Percentiles rank a stretch among this genome's conserved stretches.
phyloP scores from a whole-genome alignment of 2,113 vertebrate genomes.

The Channa argus region DNA sequence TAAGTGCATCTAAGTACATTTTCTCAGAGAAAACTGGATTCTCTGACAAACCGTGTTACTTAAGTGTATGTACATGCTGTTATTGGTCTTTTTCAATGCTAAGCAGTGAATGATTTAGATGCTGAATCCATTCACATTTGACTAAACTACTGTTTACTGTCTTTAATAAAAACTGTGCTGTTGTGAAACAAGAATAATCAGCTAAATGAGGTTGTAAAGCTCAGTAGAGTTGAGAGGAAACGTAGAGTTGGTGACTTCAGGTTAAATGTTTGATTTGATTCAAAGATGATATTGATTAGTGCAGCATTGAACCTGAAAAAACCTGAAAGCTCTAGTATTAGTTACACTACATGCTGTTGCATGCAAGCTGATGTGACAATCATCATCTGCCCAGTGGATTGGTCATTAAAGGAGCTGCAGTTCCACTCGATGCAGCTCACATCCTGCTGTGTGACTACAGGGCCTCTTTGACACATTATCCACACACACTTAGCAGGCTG shows the following conservation, averaged over 20 bases:
- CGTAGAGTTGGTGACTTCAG: not conserved
- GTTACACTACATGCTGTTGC: constrained; percentile 17
- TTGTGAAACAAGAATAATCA: constrained; percentile 1
- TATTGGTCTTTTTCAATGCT: too few species aligned
- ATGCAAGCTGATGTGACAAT: constrained; percentile 29
- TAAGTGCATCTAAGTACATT: too few species aligned
- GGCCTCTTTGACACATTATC: constrained; percentile 35
- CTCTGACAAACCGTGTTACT: too few species aligned
- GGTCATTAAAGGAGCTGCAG: constrained; percentile 56
- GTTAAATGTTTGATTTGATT: constrained; percentile 13
- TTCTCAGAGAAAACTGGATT: too few species aligned
- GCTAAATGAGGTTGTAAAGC: not conserved
- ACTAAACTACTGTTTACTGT: too few species aligned
- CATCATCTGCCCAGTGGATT: constrained; percentile 40
- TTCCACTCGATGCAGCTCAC: constrained; percentile 35
- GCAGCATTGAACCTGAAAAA: constrained; percentile 16
- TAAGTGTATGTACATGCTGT: too few species aligned
- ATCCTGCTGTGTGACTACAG: constrained; percentile 50
- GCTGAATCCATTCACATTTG: too few species aligned
- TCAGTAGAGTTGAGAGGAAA: not conserved
- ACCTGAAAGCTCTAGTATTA: not conserved
- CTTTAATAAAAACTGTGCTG: not conserved
- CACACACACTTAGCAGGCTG: constrained; percentile 40
- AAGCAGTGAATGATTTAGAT: too few species aligned
- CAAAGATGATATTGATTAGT: constrained; percentile 2